Evolutionary conservation across 2,888 invertebrate species (phyloP).

Genomic region (Lydus trimaculatus): DNA sequence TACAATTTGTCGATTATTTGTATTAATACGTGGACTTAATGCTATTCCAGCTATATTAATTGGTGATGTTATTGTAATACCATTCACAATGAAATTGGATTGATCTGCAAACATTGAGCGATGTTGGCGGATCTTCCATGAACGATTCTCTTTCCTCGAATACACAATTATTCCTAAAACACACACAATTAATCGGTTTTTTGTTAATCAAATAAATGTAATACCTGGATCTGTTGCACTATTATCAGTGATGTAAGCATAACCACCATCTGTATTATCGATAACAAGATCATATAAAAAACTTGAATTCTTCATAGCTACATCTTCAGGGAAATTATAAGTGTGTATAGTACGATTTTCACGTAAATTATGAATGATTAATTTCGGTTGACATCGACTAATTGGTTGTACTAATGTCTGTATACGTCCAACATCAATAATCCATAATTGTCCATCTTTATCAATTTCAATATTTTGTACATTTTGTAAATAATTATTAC

Average conservation of each 20-base stretch:
- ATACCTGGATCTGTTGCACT: constrained; percentile 70
- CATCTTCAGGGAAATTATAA: constrained; percentile 68
- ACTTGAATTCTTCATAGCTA: constrained; percentile 66
- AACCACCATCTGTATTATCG: constrained; percentile 71
- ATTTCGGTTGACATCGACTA: constrained; percentile 68
- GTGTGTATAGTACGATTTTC: constrained; percentile 64
- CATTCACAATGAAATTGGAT: constrained; percentile 68
- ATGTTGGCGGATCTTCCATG: constrained; percentile 75
- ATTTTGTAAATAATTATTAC: constrained; percentile 69
- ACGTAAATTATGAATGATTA: constrained; percentile 73
- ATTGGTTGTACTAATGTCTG: constrained; percentile 66
- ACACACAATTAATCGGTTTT: not conserved
- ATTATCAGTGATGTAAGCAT: constrained; percentile 78
- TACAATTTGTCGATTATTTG: constrained; percentile 35
- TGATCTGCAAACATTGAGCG: constrained; percentile 69
- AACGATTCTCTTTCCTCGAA: constrained; percentile 68
- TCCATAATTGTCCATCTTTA: constrained; percentile 71
- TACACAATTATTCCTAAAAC: constrained; percentile 73
- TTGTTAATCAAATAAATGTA: not conserved
- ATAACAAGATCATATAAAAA: constrained; percentile 77
- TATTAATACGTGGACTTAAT: constrained; percentile 64
- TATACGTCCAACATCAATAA: constrained; percentile 73
- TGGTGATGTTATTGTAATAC: constrained; percentile 65
- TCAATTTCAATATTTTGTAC: constrained; percentile 80
- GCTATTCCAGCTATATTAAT: constrained; percentile 77